Conservation (phyloP, 2,888 invertebrate genomes). For the Serripes groenlandicus region DNA sequence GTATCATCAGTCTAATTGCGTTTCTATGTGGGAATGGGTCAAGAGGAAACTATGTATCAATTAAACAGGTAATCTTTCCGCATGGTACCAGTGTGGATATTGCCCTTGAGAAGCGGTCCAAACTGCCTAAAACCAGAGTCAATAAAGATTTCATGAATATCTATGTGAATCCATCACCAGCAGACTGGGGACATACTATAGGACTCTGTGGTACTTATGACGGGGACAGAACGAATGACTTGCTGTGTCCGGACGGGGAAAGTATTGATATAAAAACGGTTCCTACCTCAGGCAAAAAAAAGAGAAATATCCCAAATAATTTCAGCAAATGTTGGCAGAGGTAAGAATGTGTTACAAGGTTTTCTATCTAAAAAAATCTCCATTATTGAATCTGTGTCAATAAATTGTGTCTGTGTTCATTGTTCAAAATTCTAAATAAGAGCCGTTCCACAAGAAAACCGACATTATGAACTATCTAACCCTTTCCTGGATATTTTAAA, state of each 20-base stretch:
- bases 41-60: too few species aligned
- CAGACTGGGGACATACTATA: conserved; percentile 24
- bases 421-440: too few species aligned
- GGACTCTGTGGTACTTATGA: conserved; percentile 79
- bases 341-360: too few species aligned
- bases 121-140: neutral
- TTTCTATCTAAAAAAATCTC: too few species aligned
- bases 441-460: too few species aligned
- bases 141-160: conserved; percentile 30
- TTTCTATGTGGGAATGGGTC: too few species aligned
- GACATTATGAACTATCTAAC: too few species aligned
- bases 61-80: too few species aligned
- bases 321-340: conserved; percentile 30
- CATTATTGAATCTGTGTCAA: too few species aligned
- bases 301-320: conserved; percentile 1
- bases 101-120: neutral
- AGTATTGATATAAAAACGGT: neutral
- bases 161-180: conserved; percentile 33
- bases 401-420: too few species aligned
- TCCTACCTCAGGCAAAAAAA: neutral
- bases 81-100: conserved; percentile 36
- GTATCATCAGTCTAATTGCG: too few species aligned
- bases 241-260: conserved; percentile 64
- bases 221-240: conserved; percentile 73
- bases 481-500: too few species aligned